Evolutionary conservation across 2,113 vertebrate genomes (phyloP).

Genomic region (Clarias gariepinus): DNA sequence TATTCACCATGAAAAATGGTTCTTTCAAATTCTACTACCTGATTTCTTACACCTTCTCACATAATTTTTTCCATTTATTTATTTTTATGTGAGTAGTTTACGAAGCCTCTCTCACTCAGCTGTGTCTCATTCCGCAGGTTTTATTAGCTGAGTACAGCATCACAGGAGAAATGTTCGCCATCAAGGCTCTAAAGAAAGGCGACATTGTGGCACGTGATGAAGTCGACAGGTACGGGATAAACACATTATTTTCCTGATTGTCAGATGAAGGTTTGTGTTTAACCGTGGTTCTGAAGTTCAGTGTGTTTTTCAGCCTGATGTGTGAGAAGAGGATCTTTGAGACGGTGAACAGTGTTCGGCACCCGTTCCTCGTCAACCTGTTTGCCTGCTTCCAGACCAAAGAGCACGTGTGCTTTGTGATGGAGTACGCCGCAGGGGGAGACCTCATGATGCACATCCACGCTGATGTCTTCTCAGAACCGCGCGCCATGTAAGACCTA

Average conservation of each 20-base stretch:
- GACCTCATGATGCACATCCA: conserved; percentile 99
- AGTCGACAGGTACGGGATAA: conserved; percentile 86
- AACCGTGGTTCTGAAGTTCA: neutral
- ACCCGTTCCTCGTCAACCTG: conserved; percentile 98
- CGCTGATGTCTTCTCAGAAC: conserved; percentile 95
- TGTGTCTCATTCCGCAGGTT: conserved; percentile 74
- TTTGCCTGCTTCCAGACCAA: conserved; percentile 99
- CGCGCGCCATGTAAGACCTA: conserved; percentile 87
- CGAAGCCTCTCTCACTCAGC: neutral
- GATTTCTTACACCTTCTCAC: neutral
- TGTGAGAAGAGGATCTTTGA: conserved; percentile 99
- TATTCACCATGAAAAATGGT: no score
- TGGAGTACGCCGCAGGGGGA: conserved; percentile 98
- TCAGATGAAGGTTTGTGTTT: no score
- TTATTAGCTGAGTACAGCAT: conserved; percentile 95
- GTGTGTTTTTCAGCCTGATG: conserved; percentile 81
- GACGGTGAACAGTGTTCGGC: conserved; percentile 97
- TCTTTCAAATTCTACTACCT: neutral
- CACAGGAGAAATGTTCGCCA: conserved; percentile 99
- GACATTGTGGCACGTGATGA: conserved; percentile 97
- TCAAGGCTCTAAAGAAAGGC: conserved; percentile 99
- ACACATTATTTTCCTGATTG: neutral
- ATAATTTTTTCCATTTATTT: neutral
- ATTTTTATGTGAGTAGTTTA: no score
- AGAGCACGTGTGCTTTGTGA: conserved; percentile 98